Base-by-base conservation (phyloP, 2,113 vertebrate species). In the Murina feae region DNA sequence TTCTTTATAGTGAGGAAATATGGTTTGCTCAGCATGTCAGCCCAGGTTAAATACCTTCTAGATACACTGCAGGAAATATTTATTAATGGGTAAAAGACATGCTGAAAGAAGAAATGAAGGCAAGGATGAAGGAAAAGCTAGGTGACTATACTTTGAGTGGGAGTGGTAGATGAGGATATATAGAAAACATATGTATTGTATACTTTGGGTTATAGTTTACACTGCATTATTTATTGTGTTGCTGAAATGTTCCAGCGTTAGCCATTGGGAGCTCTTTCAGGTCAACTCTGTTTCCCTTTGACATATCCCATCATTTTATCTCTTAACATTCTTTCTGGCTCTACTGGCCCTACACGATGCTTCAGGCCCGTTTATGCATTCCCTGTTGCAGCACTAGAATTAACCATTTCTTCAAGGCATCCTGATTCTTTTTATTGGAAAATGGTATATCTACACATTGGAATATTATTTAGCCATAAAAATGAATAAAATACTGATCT, bases 11-110 rank as follows among this genome's bases (percentile, higher is more conserved):
- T 65, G 53, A 90, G 84, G 75, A 93, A 85, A 83, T 66, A 78
- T 35, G 68, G 55, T 68, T 95, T 93, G 35, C 81, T 90, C 76
- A 96, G 85, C 39, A 17, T 84, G 69, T 49, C 35, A 65, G 49
- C 20, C 49, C 6, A 37, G 55, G 74, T 28, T 58, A 63, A 82
- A 58, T 25, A 35, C 76, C 30, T 92, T 86, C 35, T 92, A 58
- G 60, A 35, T 35, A 32, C 63, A 60, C 53, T 92, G 23, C 25
- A 84, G 82, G 90, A 89, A 86, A 76, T 51, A 75, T 32, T 88
- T 74, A 94, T 89, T 88, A 94, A 65, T 86, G n/a, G 21, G 63
- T 69, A 16, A 79, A 91, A 89, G 74, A 68, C 30, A 60, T 3
- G 1, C 32, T 32, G 16, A 90, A 28, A 84, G 71, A 79, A 75